phyloP scores from a whole-genome alignment of 2,888 invertebrate species.

The Philhelius pedissequus region DNA sequence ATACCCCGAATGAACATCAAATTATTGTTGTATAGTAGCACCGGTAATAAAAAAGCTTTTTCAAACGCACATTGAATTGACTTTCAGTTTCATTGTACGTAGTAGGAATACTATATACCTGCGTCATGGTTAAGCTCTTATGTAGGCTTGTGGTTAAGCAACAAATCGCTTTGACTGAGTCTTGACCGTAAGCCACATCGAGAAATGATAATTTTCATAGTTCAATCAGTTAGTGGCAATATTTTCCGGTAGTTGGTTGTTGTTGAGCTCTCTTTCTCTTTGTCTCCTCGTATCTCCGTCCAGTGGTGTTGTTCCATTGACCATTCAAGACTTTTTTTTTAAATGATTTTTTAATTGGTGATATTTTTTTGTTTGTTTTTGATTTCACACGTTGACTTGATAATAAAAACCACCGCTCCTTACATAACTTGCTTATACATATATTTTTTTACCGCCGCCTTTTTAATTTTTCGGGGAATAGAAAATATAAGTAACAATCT shows the following conservation, averaged over 20 bases:
- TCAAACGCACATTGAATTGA: not conserved
- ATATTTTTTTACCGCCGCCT: not conserved
- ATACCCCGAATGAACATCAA: too few relatives aligned
- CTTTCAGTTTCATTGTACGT: conserved; percentile 26
- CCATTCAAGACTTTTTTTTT: not conserved
- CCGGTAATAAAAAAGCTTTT: conserved; percentile 31
- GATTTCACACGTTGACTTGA: not conserved
- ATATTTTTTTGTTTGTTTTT: not conserved
- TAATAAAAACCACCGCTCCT: not conserved
- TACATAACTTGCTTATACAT: not conserved
- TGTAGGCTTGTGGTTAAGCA: conserved; percentile 24
- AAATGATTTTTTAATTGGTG: not conserved
- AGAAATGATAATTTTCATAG: conserved; percentile 26
- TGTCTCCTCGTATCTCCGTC: not conserved
- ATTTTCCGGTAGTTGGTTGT: conserved; percentile 46
- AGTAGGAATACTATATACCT: not conserved
- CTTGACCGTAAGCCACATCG: conserved; percentile 36
- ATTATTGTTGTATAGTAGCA: not conserved
- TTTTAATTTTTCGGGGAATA: not conserved
- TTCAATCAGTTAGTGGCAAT: conserved; percentile 42
- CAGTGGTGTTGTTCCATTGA: not conserved
- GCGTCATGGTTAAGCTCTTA: conserved; percentile 55
- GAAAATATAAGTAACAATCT: not conserved
- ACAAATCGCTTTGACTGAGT: conserved; percentile 1
- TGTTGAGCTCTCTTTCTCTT: not conserved